Percentiles rank a stretch among this genome's conserved stretches.
Evolutionary conservation across 2,113 vertebrate genomes (phyloP).

Genomic region (Meriones unguiculatus): DNA sequence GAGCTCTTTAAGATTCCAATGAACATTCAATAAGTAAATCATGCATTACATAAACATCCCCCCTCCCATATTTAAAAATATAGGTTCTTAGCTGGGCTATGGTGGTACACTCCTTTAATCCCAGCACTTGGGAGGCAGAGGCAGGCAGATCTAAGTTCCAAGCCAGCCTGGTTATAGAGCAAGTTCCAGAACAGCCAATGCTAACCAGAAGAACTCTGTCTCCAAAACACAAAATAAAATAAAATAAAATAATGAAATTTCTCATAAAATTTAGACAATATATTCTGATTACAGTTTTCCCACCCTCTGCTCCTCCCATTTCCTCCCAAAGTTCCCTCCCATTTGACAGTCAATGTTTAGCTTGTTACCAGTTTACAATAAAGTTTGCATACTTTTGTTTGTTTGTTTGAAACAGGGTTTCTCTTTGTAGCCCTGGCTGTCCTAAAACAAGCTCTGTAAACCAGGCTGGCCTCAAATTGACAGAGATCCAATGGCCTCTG

Average conservation of each 20-base stretch:
- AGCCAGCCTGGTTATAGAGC: neutral
- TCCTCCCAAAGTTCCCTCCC: neutral
- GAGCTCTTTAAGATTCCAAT: neutral
- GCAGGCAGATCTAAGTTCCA: neutral
- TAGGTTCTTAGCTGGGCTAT: too few relatives aligned
- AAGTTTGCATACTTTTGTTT: neutral
- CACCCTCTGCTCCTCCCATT: neutral
- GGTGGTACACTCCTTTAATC: neutral
- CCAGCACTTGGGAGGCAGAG: neutral
- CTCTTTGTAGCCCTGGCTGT: neutral
- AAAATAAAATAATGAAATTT: too few relatives aligned
- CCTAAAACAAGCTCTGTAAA: neutral
- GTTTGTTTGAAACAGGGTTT: neutral
- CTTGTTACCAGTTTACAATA: neutral
- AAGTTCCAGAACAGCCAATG: neutral
- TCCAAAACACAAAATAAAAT: neutral
- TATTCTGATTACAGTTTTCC: too few relatives aligned
- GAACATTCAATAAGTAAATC: neutral
- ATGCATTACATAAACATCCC: too few relatives aligned
- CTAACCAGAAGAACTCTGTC: neutral
- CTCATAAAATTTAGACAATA: neutral
- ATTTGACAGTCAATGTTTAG: neutral
- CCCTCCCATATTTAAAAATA: neutral
- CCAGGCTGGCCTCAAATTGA: neutral
- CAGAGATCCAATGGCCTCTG: neutral